Evolutionary conservation across 2,113 vertebrate species (phyloP).

Genomic region (Oxygymnocypris stewartii): DNA sequence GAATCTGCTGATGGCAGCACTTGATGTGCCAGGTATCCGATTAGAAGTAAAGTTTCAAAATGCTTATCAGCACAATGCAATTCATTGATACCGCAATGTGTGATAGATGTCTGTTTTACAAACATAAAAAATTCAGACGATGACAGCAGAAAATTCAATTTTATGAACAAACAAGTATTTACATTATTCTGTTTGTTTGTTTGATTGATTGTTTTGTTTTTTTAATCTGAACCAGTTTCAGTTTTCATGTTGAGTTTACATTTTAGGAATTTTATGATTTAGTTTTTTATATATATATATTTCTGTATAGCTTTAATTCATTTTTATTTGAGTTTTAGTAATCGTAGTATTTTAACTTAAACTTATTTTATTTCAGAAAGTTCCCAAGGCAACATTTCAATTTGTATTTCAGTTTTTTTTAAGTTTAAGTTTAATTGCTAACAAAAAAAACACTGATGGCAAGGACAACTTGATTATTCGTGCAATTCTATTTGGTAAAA

Average conservation of each 20-base stretch:
- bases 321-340: no score
- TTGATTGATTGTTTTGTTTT: not conserved
- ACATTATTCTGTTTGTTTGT: not conserved
- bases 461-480: not conserved
- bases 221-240: not conserved
- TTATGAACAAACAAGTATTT: not conserved
- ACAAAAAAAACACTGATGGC: not conserved
- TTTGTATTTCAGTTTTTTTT: no score
- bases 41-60: conserved; percentile 21
- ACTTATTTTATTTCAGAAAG: no score
- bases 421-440: no score
- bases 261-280: not conserved
- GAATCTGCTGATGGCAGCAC: conserved; percentile 36
- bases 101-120: not conserved
- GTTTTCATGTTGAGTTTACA: not conserved
- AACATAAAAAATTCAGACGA: not conserved
- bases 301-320: no score
- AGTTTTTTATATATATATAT: no score
- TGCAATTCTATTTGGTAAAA: not conserved
- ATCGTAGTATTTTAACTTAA: no score
- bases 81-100: not conserved
- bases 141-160: not conserved
- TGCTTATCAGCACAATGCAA: conserved; percentile 10
- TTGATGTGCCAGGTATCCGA: conserved; percentile 37
- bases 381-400: no score